phyloP scores from a whole-genome alignment of 2,797 vertebrate species.

The Molossus molossus region DNA sequence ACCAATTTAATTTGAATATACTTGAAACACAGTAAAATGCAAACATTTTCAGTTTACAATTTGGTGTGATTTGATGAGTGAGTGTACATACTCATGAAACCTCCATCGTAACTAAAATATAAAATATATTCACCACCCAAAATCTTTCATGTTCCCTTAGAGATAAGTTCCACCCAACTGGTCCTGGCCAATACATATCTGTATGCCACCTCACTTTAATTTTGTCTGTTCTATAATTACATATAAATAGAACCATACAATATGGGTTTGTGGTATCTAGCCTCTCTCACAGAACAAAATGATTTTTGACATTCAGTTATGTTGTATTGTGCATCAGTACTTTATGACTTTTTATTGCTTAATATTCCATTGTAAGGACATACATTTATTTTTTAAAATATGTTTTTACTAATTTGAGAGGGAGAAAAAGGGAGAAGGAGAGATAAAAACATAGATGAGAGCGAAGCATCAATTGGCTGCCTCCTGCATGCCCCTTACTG shows the following conservation, averaged over 20 bases:
- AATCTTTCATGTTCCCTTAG: neutral
- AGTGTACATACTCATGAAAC: neutral
- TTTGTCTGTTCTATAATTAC: neutral
- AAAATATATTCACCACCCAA: neutral
- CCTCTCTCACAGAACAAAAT: neutral
- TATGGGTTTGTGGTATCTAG: neutral
- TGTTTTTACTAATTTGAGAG: too few species aligned
- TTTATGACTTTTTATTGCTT: neutral
- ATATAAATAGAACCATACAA: neutral
- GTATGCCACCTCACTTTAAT: neutral
- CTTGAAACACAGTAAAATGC: neutral
- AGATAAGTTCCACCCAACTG: neutral
- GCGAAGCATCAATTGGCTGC: too few species aligned
- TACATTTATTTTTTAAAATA: neutral
- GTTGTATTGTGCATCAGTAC: neutral
- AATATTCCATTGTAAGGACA: neutral
- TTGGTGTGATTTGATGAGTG: conserved; percentile 9
- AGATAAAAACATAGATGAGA: too few species aligned
- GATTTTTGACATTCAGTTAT: neutral
- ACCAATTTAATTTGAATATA: neutral
- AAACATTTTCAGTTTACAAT: neutral
- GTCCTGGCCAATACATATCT: neutral
- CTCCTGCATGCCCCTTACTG: too few species aligned
- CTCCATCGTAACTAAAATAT: neutral
- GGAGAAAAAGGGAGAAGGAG: too few species aligned